Base-by-base conservation (phyloP, 2,113 vertebrate species). In the Syngnathus floridae region DNA sequence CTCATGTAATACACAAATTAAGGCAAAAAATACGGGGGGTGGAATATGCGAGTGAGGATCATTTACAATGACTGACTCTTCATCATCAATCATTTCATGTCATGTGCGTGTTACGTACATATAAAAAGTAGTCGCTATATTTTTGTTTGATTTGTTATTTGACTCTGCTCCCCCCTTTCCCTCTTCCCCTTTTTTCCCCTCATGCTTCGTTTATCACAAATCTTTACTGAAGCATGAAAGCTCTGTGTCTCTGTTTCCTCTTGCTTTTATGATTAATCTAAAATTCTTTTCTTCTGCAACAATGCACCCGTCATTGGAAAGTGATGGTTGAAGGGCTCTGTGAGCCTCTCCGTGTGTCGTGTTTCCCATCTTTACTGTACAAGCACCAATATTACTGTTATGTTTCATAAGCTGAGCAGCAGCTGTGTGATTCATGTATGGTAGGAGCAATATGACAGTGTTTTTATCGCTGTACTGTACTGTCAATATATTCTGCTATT, bases 401-500 rank as follows among this genome's bases (percentile, higher is more conserved):
- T 59, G 70, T 82, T 84, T 77, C 64, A 76, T 69, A 74, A 81
- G 80, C 79, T 83, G 75, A 84, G 52, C 75, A 79, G 72, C 84
- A 78, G 80, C 77, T 76, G 81, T 84, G 82, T 80, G 82, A 84
- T 77, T 87, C 71, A 65, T 83, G 83, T 87, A 83, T 79, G 79
- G 82, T 81, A 84, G 78, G 70, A 85, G 81, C 80, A 76, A 80
- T 85, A 84, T 82, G 83, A 79, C 82, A 81, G 84, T 76, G 77
- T 80, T 86, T 88, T 82, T 86, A 86, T 85, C 78, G 78, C 86
- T 86, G 80, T 83, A 82, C 67, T 78, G 79, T 85, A 80, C 79
- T 85, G 78, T 85, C 84, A 75, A 82, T 89, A 87, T 88, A 87
- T 81, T 83, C 86, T 83, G 82, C 80, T 81, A 88, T 81, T 88